Conservation (phyloP, 2,888 invertebrate genomes). For the Heterodera filipjevi region DNA sequence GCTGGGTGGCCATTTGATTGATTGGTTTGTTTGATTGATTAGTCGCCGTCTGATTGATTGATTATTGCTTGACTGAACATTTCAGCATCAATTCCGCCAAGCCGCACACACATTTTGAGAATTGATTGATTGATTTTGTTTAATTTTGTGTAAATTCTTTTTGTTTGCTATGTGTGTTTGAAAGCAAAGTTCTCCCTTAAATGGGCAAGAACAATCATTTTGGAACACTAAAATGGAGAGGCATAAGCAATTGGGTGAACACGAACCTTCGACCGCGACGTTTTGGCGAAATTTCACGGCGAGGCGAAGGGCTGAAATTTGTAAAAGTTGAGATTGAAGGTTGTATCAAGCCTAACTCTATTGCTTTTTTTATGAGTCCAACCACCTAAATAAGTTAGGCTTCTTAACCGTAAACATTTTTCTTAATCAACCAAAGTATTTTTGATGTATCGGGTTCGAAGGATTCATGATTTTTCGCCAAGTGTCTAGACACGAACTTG, state of each 20-base stretch:
- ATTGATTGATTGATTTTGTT: background rate
- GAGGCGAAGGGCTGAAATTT: background rate
- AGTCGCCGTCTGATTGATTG: no score
- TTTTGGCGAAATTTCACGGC: background rate
- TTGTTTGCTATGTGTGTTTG: background rate
- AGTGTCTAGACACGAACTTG: no score
- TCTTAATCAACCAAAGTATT: no score
- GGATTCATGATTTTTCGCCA: no score
- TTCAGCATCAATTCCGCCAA: no score
- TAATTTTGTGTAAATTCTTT: background rate
- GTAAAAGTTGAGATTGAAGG: background rate
- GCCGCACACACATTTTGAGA: background rate
- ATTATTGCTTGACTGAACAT: background rate
- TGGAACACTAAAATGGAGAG: background rate
- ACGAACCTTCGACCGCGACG: constrained; percentile 1
- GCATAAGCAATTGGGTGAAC: no score
- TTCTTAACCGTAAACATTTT: no score
- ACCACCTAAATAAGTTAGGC: no score
- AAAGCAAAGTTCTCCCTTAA: background rate
- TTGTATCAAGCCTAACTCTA: no score
- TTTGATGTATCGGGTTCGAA: no score
- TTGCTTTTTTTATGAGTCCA: no score
- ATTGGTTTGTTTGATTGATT: background rate
- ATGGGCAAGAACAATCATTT: background rate
- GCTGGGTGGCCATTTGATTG: background rate